phyloP scores from a whole-genome alignment of 2,888 invertebrate genomes.

The Philereme vetulata region DNA sequence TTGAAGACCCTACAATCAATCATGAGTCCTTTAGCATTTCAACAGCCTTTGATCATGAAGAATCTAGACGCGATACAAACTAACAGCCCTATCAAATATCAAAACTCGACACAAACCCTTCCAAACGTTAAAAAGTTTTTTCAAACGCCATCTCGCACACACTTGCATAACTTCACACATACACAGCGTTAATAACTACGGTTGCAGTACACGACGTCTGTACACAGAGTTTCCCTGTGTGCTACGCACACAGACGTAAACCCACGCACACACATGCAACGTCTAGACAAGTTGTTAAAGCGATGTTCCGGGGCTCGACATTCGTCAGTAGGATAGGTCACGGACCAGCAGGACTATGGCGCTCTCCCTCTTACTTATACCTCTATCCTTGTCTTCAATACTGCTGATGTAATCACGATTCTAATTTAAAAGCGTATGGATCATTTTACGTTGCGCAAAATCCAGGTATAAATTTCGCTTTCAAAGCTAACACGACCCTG shows the following conservation, averaged over 20 bases:
- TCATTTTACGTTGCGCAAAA: slow-evolving; percentile 30
- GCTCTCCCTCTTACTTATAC: slow-evolving; percentile 57
- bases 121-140: slow-evolving; percentile 38
- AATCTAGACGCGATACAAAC: slow-evolving; percentile 23
- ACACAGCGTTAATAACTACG: slow-evolving; percentile 2
- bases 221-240: slow-evolving; percentile 11
- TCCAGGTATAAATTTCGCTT: slow-evolving; percentile 80
- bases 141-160: slow-evolving; percentile 28
- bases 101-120: slow-evolving; percentile 31
- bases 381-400: slow-evolving; percentile 49
- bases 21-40: slow-evolving; percentile 1
- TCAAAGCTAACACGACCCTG: slow-evolving; percentile 59
- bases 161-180: slow-evolving; percentile 14
- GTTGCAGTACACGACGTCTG: background rate
- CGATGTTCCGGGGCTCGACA: slow-evolving; percentile 81
- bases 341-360: slow-evolving; percentile 69
- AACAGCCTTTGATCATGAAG: slow-evolving; percentile 16
- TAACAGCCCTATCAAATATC: slow-evolving; percentile 19
- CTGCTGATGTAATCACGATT: slow-evolving; percentile 48
- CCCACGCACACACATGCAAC: slow-evolving; percentile 53
- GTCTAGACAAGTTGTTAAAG: slow-evolving; percentile 82
- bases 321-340: slow-evolving; percentile 84
- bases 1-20: slow-evolving; percentile 5
- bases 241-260: slow-evolving; percentile 44
- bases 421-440: slow-evolving; percentile 37